Evolutionary conservation across 2,888 invertebrate genomes (phyloP).

Genomic region (Steinernema hermaphroditum): DNA sequence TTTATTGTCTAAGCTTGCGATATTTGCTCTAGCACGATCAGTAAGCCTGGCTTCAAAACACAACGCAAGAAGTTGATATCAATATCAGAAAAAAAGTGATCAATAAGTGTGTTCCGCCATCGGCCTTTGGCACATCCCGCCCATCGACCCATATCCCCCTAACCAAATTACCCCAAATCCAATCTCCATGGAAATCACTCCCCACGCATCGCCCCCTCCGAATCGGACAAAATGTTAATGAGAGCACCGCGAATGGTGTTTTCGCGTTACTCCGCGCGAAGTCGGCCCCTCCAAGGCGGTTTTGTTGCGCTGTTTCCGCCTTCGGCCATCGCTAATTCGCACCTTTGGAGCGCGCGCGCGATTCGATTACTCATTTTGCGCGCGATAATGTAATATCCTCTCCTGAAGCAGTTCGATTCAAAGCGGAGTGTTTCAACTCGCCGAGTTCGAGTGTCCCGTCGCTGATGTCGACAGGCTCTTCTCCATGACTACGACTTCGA

Average conservation of each 20-base stretch:
- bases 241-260: too few relatives aligned
- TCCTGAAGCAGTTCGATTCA: neutral
- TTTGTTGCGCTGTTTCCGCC: neutral
- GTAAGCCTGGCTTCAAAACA: too few relatives aligned
- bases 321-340: conserved; percentile 14
- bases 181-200: conserved; percentile 8
- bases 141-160: too few relatives aligned
- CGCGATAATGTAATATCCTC: conserved; percentile 18
- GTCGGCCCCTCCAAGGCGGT: neutral
- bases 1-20: too few relatives aligned
- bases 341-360: conserved; percentile 24
- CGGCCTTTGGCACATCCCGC: too few relatives aligned
- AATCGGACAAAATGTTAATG: too few relatives aligned
- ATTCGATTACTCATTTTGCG: conserved; percentile 31
- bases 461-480: neutral
- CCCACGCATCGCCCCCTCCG: too few relatives aligned
- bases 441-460: neutral
- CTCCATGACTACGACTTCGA: conserved; percentile 22
- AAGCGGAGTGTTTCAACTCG: conserved; percentile 15
- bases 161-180: neutral
- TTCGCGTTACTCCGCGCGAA: too few relatives aligned
- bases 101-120: too few relatives aligned
- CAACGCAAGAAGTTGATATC: too few relatives aligned
- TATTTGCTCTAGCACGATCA: too few relatives aligned
- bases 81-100: too few relatives aligned